Percentiles rank a stretch among this genome's conserved stretches.
These are phyloP conservation scores for Dermatemys mawii DNA, from an alignment of 2,113 vertebrate species.

Conservation along the genomic window DNA sequence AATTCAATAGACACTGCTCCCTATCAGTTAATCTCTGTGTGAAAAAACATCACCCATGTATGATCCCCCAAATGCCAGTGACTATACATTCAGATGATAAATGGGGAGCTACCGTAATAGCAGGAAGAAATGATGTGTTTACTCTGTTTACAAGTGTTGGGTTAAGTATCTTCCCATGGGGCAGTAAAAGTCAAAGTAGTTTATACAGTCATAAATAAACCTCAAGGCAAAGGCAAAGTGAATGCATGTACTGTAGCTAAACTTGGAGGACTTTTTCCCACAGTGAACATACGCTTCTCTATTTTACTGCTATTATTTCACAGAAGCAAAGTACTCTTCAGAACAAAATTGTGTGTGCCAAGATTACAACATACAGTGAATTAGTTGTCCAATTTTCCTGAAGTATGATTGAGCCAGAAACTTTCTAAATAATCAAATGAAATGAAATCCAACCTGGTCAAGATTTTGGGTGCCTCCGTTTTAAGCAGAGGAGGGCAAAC, in stretches of 20 bases:
- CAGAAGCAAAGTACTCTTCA: neutral
- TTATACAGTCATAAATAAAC: neutral
- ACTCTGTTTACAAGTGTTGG: neutral
- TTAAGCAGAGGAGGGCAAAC: too few species aligned
- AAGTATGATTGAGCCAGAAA: neutral
- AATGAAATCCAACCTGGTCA: neutral
- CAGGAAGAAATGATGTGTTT: neutral
- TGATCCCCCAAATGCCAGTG: neutral
- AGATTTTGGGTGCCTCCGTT: neutral
- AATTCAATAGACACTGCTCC: neutral
- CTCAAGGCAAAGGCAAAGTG: neutral
- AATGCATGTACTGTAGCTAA: neutral
- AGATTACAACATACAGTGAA: neutral
- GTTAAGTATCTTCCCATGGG: neutral
- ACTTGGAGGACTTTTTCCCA: neutral
- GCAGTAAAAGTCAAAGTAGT: neutral
- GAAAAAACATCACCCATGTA: neutral
- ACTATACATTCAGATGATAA: neutral
- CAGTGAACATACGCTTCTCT: neutral
- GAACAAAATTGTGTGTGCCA: neutral
- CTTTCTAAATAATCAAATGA: neutral
- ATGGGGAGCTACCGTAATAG: neutral
- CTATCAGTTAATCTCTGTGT: neutral
- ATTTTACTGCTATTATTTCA: neutral
- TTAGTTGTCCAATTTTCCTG: neutral